Base-by-base conservation (phyloP, 2,797 vertebrate species). In the Sebastiscus albofasciatus region DNA sequence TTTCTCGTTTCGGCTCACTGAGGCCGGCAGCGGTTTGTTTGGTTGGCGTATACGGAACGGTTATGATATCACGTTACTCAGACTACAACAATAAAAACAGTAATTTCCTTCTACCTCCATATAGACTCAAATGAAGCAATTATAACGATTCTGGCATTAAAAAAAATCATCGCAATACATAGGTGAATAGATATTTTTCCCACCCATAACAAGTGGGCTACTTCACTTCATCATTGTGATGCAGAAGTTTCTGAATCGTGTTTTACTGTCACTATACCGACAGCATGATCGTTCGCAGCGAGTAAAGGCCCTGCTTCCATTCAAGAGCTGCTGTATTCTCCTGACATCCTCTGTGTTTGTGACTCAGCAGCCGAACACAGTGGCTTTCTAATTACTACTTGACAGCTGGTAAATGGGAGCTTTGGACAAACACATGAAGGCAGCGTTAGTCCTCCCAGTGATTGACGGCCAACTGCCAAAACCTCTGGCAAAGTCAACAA, bases 341-440 rank as follows among this genome's bases (percentile, higher is more conserved):
- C 39, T 22, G 13, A 33, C 29, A 14, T 66, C 52, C 29, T 56
- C 20, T n/a, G 36, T 64, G 67, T 81, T 61, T 75, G 74, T 74
- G 78, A 70, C 69, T 80, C 69, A 77, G 46, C 27, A 52, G 31
- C 64, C 34, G 13, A 75, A 66, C 56, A 62, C 56, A 56, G 68
- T 56, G 66, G 66, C 71, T 75, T 65, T 56, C 61, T 80, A 77
- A 80, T 77, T 39, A 46, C 79, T 26, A 18, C 68, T 70, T 77
- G 69, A 84, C 72, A 80, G 73, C 76, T 82, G 61, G 54, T 84
- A 74, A 84, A 77, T 67, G 60, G 34, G 54, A 69, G 65, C 68
- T 76, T 69, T 76, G 52, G 33, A 66, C 60, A 82, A 79, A 77
- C 69, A 42, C 52, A 67, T 70, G 27, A 68, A 68, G 27, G 69